Conservation (phyloP, 2,113 vertebrate species). For the Pardalotus punctatus region DNA sequence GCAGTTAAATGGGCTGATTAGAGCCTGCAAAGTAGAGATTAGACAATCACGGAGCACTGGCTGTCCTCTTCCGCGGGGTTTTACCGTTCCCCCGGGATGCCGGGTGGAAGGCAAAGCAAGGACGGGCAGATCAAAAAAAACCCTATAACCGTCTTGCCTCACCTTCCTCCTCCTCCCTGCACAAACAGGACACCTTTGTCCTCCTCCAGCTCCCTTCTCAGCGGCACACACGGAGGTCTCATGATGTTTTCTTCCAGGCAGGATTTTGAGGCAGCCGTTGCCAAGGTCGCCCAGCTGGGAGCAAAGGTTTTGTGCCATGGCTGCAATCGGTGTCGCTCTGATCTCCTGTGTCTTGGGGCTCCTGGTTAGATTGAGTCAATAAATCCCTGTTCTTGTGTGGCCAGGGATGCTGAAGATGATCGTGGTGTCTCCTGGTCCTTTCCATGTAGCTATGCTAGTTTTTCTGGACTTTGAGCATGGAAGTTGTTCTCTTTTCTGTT, state of each 20-base stretch:
- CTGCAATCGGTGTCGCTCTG: fast-evolving
- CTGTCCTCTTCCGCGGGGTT: background rate
- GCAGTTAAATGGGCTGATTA: background rate
- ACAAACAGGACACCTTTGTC: background rate
- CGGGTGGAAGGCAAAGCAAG: background rate
- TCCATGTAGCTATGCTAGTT: fast-evolving
- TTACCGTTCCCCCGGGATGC: background rate
- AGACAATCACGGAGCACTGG: background rate
- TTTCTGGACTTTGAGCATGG: background rate
- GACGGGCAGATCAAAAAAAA: background rate
- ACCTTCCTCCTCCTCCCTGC: background rate
- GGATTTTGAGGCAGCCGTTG: background rate
- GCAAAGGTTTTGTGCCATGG: background rate
- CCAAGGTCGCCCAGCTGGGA: background rate
- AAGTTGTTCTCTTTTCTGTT: background rate
- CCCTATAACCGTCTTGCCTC: background rate
- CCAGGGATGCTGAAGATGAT: background rate
- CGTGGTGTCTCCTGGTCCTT: fast-evolving
- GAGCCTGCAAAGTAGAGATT: background rate
- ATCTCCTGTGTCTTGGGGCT: background rate
- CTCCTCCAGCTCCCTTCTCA: background rate
- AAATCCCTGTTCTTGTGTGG: background rate
- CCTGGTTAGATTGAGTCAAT: background rate
- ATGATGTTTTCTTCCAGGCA: background rate
- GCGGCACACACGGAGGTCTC: fast-evolving